phyloP scores from a whole-genome alignment of 2,113 vertebrate genomes.

The Thunnus thynnus region DNA sequence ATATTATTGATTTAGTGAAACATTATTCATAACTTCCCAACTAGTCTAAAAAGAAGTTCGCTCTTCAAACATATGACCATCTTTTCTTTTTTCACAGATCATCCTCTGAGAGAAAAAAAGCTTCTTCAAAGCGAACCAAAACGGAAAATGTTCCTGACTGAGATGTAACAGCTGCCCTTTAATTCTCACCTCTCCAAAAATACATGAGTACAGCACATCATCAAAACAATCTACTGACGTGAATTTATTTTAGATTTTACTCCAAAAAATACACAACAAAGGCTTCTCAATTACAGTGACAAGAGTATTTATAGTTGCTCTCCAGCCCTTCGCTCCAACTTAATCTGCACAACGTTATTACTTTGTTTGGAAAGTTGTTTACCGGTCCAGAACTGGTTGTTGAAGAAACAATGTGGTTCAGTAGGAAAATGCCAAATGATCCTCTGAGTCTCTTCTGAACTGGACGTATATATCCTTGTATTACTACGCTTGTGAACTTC shows the following conservation, averaged over 20 bases:
- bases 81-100: neutral
- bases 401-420: neutral
- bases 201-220: neutral
- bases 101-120: neutral
- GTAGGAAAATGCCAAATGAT: conserved; percentile 15
- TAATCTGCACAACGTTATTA: conserved; percentile 42
- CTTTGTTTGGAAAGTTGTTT: conserved; percentile 47
- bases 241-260: conserved; percentile 28
- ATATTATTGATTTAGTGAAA: neutral
- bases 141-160: conserved; percentile 14
- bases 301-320: conserved; percentile 49
- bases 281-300: conserved; percentile 9
- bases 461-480: neutral
- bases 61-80: neutral
- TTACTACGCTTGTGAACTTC: neutral
- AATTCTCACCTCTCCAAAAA: conserved; percentile 17
- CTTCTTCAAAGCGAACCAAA: neutral
- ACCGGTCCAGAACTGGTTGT: conserved; percentile 48
- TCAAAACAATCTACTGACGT: neutral
- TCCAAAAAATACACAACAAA: neutral
- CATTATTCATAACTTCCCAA: neutral
- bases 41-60: neutral
- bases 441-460: conserved; percentile 31
- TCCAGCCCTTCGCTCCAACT: too few species aligned
- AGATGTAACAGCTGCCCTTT: conserved; percentile 17